Conservation (phyloP, 1,140 invertebrate genomes). For the Solenopsis fugax region DNA sequence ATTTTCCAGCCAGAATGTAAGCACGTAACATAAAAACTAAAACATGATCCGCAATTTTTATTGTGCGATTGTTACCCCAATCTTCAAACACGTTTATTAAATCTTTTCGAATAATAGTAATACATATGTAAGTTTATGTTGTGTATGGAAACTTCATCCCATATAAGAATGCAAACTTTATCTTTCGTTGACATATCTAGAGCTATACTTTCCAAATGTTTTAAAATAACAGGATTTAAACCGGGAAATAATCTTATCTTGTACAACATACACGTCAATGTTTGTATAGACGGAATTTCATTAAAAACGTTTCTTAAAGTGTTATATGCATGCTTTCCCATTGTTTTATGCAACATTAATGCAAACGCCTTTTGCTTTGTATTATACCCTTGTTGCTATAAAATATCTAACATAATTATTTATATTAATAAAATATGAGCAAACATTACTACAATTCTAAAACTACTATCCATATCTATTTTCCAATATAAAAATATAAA, state of each 20-base stretch:
- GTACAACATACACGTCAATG: not conserved
- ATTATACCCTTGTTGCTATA: not conserved
- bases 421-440: too few species aligned
- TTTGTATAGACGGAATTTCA: slow-evolving; percentile 13
- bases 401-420: not conserved
- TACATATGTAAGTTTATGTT: not conserved
- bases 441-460: too few species aligned
- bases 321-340: not conserved
- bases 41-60: not conserved
- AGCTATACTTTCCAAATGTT: not conserved
- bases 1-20: not conserved
- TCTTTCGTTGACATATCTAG: not conserved
- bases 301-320: not conserved
- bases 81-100: not conserved
- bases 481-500: too few species aligned
- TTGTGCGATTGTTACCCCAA: not conserved
- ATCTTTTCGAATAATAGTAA: too few species aligned
- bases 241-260: not conserved
- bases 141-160: not conserved
- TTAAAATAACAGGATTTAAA: not conserved
- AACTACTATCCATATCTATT: too few species aligned
- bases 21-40: not conserved
- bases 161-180: not conserved
- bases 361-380: not conserved
- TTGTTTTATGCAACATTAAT: slow-evolving; percentile 11